phyloP scores from a whole-genome alignment of 2,113 vertebrate species.

The Megaceryle maxima region DNA sequence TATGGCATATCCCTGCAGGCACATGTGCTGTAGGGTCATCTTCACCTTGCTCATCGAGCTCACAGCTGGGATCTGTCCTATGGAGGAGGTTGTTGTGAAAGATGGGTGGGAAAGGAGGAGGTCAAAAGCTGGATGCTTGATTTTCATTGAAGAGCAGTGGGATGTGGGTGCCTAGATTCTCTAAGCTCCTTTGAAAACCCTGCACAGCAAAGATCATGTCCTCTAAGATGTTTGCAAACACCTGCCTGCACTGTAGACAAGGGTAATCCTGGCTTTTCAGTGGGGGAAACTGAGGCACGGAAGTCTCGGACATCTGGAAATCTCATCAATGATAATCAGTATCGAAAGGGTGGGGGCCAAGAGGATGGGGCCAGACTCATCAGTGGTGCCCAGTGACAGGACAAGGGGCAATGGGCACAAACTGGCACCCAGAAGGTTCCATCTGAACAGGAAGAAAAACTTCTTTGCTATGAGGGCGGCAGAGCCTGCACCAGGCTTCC shows the following conservation, averaged over 20 bases:
- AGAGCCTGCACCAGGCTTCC: background rate
- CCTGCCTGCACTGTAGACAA: background rate
- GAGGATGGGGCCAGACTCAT: background rate
- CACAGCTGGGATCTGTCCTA: background rate
- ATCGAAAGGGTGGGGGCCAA: background rate
- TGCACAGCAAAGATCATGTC: background rate
- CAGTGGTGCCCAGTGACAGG: background rate
- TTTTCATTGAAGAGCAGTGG: background rate
- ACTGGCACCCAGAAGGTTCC: background rate
- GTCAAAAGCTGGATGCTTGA: background rate
- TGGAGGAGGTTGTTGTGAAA: background rate
- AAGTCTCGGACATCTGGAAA: background rate
- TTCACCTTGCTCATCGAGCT: background rate
- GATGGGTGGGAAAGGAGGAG: background rate
- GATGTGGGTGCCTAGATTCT: background rate
- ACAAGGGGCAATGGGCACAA: background rate
- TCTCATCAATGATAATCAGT: background rate
- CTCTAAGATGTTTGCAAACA: background rate
- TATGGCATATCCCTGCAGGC: background rate
- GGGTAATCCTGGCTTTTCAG: background rate
- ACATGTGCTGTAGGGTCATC: background rate
- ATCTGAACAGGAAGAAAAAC: background rate
- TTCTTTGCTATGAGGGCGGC: background rate
- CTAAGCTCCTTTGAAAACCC: background rate
- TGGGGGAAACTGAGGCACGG: background rate